A percentile compares a stretch with the other conserved stretches of the same genome.
Conservation (phyloP, 2,113 vertebrate genomes). For the Elachura formosa region DNA sequence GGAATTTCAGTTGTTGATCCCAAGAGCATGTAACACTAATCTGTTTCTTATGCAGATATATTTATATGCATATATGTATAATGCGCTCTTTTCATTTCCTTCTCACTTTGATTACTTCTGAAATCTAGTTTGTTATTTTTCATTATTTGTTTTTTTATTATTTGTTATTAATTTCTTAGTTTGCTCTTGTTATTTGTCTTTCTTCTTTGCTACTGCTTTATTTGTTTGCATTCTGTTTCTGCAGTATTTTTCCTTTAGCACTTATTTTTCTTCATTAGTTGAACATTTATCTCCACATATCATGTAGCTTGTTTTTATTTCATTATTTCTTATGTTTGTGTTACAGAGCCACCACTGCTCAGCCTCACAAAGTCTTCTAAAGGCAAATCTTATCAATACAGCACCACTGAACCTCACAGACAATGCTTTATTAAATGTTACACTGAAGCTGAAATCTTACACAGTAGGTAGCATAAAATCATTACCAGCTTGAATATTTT, state of each 20-base stretch:
- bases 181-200: slow-evolving; percentile 26
- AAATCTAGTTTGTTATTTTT: background rate
- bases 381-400: slow-evolving; percentile 50
- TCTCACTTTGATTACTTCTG: background rate
- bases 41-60: no score
- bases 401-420: slow-evolving; percentile 46
- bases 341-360: background rate
- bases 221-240: background rate
- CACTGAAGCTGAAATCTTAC: slow-evolving; percentile 65
- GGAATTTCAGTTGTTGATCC: background rate
- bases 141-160: slow-evolving; percentile 17
- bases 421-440: slow-evolving; percentile 75
- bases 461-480: slow-evolving; percentile 69
- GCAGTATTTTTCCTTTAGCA: background rate
- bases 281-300: slow-evolving; percentile 43
- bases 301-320: slow-evolving; percentile 46
- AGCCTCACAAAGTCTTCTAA: slow-evolving; percentile 49
- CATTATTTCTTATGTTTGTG: slow-evolving; percentile 43
- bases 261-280: slow-evolving; percentile 40
- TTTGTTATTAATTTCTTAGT: slow-evolving; percentile 35
- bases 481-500: slow-evolving; percentile 74
- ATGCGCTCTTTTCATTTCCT: background rate
- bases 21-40: background rate
- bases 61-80: no score
- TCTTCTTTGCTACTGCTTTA: background rate